Evolutionary conservation across 37 sponge, comb jelly and placozoan species (phyloP).

Genomic region (Petrosia ficiformis): DNA sequence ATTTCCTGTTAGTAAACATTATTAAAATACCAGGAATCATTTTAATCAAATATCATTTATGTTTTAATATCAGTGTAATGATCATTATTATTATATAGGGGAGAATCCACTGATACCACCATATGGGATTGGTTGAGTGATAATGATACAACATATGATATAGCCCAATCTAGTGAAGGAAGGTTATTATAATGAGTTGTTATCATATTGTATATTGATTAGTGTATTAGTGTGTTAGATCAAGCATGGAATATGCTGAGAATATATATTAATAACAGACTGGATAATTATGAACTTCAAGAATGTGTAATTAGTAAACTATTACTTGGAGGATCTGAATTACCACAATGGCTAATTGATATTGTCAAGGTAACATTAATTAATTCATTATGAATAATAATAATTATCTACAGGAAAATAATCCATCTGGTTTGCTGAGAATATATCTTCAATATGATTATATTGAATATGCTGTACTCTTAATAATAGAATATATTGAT

Average conservation of each 20-base stretch:
- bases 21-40: too few species aligned
- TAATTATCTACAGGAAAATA: constrained; percentile 15
- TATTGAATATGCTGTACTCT: constrained; percentile 29
- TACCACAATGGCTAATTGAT: constrained; percentile 65
- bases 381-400: neutral
- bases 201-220: too few species aligned
- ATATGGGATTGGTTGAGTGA: constrained; percentile 49
- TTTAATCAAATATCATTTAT: too few species aligned
- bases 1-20: too few species aligned
- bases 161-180: too few species aligned
- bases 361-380: constrained; percentile 38
- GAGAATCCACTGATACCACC: constrained; percentile 25
- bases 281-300: constrained; percentile 15
- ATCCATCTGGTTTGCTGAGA: constrained; percentile 45
- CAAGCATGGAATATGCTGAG: constrained; percentile 51
- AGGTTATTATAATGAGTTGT: too few species aligned
- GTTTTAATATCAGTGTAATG: too few species aligned
- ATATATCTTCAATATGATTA: constrained; percentile 49
- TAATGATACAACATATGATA: constrained; percentile 13
- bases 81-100: too few species aligned
- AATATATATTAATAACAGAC: neutral
- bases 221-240: constrained; percentile 31
- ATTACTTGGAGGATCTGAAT: constrained; percentile 22
- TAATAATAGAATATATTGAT: constrained; percentile 67
- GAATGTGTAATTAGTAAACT: constrained; percentile 56